Conservation (phyloP, 2,888 invertebrate species). For the Hylaea fasciaria region DNA sequence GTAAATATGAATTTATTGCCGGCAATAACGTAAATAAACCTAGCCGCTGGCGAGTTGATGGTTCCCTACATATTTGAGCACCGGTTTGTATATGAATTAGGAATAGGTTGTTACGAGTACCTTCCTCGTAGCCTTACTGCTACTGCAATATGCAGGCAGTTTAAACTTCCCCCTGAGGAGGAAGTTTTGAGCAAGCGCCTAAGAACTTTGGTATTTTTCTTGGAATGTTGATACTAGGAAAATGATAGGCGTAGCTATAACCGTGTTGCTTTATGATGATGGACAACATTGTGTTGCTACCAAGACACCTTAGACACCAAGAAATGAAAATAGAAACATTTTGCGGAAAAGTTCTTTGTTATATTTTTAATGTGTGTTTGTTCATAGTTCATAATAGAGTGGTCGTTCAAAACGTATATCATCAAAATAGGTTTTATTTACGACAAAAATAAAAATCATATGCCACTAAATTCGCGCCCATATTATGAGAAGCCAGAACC, state of each 20-base stretch:
- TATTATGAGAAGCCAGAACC: no score
- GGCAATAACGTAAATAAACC: conserved; percentile 59
- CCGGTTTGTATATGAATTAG: conserved; percentile 36
- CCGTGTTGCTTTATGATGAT: no score
- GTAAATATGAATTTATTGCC: conserved; percentile 75
- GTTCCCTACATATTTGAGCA: conserved; percentile 37
- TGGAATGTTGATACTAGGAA: no score
- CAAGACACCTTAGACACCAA: no score
- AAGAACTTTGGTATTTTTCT: neutral
- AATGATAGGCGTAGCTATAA: no score
- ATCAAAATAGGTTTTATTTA: neutral
- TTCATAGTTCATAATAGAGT: no score
- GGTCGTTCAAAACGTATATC: neutral
- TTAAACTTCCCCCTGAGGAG: conserved; percentile 1
- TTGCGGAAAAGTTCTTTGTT: no score
- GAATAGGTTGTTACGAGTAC: conserved; percentile 29
- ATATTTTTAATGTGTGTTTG: no score
- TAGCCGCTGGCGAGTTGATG: conserved; percentile 11
- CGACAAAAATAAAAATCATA: no score
- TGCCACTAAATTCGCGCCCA: no score
- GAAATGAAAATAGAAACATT: no score
- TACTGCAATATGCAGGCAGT: conserved; percentile 10
- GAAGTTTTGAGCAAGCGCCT: neutral
- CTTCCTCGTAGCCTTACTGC: conserved; percentile 10
- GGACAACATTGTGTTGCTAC: no score